Base-by-base conservation (phyloP, 2,113 vertebrate species). In the Catharus bicknelli region DNA sequence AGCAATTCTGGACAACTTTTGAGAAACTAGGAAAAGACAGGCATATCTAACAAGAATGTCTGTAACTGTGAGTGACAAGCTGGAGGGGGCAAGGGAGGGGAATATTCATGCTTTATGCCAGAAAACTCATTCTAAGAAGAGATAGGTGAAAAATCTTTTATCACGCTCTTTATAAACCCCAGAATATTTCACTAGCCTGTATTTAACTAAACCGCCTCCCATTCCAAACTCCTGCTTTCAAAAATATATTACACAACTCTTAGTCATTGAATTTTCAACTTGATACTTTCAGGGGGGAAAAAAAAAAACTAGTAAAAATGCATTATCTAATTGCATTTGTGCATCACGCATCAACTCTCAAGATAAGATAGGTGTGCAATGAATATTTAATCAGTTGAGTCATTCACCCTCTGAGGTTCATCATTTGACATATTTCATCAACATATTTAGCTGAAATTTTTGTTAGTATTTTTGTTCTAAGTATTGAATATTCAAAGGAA, bases 51-150 rank as follows among this genome's bases (percentile, higher is more conserved):
- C 27, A 93, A 55, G 32, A 69, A 70, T 38, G 5, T 43, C 66
- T 68, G 30, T 43, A 88, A 64, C 7, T 30, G 13, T 59, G 61
- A 88, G 50, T 68, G 83, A 54, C 4, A 80, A 80, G 8, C 13
- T 34, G 7, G 10, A 13, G 32, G 20, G 6, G 8, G 1, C 2
- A 4, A 7, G 7, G 9, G 5, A 51, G 13, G 3, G 7, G 5
- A n/a, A 34, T 8, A 47, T 42, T n/a, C 7, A 13, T 11, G 3
- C 5, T 76, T 13, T 64, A 18, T 12, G 40, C 15, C 6, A 78
- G 7, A 13, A 67, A 81, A 16, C 5, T 67, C 1, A 7, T 75
- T 87, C 75, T 68, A 40, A 72, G 32, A 78, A 34, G 16, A 58
- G 9, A 27, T 1, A 13, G 18, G 16, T 13, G 16, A 72, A 90